Base-by-base conservation (phyloP, 2,113 vertebrate genomes). In the Syngnathoides biaculeatus region DNA sequence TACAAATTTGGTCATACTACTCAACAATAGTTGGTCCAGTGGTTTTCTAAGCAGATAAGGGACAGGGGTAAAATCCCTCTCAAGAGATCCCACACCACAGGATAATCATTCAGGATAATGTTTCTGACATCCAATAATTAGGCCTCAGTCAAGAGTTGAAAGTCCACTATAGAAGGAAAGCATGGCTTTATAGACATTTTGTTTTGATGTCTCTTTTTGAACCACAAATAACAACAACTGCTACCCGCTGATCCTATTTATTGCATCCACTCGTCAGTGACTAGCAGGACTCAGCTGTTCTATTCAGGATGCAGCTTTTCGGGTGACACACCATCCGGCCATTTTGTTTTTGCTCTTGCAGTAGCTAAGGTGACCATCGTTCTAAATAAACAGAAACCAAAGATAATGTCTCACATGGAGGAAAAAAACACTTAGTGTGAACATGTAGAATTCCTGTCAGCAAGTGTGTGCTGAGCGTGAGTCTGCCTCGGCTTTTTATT, bases 361-460 rank as follows among this genome's bases (percentile, higher is more conserved):
- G 59, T 61, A 7, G 20, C 59, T 1, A 42, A 61, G 59, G 35
- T 14, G 38, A 61, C 38, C n/a, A 24, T 24, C 59, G 10, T 20
- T 42, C 35, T 8, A 20, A 22, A 22, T 30, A 48, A 50, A 38
- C 48, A 65, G 17, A 27, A 65, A 56, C 2, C 30, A 35, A 35
- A 39, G 19, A 65, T 38, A 35, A 50, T 27, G 42, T 35, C 15
- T 6, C 17, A 43, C 12, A 20, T 65, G 24, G 39, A 62, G 67
- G 78, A 76, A 72, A 30, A 53, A 60, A 22, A 26, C 69, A 71
- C 56, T 69, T 82, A 62, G 68, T 74, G 71, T 74, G 53, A 79
- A 69, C 60, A 27, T 40, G 66, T 64, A 62, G 68, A 84, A 77
- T 87, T 78, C 55, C 70, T 71, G 50, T 20, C 62, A 59, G 67